Percentiles rank a stretch among this genome's conserved stretches.
Evolutionary conservation across 2,888 invertebrate species (phyloP).

Genomic region (Bellardia pandia): DNA sequence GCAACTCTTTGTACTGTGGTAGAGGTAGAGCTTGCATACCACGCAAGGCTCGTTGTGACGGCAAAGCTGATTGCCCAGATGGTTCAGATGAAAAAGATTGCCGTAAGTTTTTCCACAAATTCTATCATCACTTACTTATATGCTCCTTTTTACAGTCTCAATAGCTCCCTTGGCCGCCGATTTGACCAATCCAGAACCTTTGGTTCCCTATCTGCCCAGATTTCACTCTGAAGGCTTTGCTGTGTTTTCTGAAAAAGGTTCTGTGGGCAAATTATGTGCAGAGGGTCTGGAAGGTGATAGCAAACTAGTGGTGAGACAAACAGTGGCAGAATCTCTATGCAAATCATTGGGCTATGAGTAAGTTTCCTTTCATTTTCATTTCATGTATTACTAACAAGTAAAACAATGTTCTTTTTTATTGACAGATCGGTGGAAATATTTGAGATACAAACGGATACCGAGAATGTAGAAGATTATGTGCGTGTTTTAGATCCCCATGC

Average conservation of each 20-base stretch:
- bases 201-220: slow-evolving; percentile 89
- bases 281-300: slow-evolving; percentile 89
- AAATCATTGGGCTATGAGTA: slow-evolving; percentile 91
- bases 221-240: slow-evolving; percentile 92
- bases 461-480: slow-evolving; percentile 88
- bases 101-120: slow-evolving; percentile 86
- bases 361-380: slow-evolving; percentile 77
- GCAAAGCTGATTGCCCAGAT: slow-evolving; percentile 92
- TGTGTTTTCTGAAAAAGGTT: slow-evolving; percentile 93
- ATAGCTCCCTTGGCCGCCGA: slow-evolving; percentile 89
- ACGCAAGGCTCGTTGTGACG: slow-evolving; percentile 90
- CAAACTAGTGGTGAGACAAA: slow-evolving; percentile 85
- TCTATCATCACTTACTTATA: neutral
- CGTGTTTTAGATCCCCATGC: slow-evolving; percentile 93
- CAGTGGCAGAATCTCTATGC: slow-evolving; percentile 91
- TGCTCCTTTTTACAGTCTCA: slow-evolving; percentile 86
- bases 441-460: slow-evolving; percentile 87
- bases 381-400: neutral
- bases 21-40: slow-evolving; percentile 91
- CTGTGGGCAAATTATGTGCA: slow-evolving; percentile 91
- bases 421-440: slow-evolving; percentile 88
- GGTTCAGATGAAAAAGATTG: slow-evolving; percentile 94
- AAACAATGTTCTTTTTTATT: neutral
- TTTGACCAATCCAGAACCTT: slow-evolving; percentile 87
- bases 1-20: slow-evolving; percentile 91